phyloP scores from a whole-genome alignment of 2,888 invertebrate species.

The Automeris io region DNA sequence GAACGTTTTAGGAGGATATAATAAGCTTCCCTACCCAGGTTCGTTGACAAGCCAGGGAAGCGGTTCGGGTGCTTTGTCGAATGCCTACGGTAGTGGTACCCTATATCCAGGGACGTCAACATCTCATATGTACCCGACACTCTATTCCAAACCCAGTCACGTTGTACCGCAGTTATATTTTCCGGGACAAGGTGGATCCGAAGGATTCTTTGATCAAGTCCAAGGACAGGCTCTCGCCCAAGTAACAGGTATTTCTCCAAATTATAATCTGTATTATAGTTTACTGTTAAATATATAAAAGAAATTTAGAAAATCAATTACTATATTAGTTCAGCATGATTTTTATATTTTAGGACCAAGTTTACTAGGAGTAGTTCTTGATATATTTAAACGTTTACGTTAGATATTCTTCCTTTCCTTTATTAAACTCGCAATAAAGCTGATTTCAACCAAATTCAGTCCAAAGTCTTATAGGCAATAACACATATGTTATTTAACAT shows the following conservation, averaged over 20 bases:
- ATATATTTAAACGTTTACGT: no score
- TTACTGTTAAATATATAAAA: no score
- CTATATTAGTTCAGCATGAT: no score
- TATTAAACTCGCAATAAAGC: no score
- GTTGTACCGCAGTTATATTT: constrained; percentile 12
- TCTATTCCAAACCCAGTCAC: constrained; percentile 18
- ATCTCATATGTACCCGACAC: constrained; percentile 17
- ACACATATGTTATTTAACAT: no score
- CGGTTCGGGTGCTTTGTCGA: neutral
- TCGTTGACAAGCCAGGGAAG: neutral
- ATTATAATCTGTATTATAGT: neutral
- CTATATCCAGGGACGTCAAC: constrained; percentile 14
- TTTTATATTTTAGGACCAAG: no score
- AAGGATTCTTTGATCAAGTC: constrained; percentile 1
- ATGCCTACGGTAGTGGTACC: neutral
- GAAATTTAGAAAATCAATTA: no score
- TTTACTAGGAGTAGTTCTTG: no score
- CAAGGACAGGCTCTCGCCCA: neutral
- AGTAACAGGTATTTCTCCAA: constrained; percentile 14
- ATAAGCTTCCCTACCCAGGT: neutral
- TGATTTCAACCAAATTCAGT: no score
- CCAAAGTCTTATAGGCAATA: no score
- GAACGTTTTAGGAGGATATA: neutral
- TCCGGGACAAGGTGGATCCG: constrained; percentile 7
- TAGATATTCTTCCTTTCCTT: no score